Percentiles rank a stretch among this genome's conserved stretches.
These are phyloP conservation scores for Pentalonia nigronervosa DNA, from an alignment of 1,140 invertebrate species.

Conservation along the genomic window DNA sequence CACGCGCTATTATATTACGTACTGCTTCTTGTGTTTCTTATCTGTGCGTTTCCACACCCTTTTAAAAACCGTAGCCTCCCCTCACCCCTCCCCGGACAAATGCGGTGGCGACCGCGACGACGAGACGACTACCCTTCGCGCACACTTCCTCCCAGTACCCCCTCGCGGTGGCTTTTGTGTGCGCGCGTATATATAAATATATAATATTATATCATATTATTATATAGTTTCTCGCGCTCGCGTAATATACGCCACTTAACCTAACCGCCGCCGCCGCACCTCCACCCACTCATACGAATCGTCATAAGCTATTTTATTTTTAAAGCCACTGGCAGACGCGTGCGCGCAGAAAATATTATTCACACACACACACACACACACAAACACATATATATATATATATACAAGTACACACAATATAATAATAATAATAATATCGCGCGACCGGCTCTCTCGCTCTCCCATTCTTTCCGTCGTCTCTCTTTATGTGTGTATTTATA, in stretches of 20 bases:
- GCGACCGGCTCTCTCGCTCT: background rate
- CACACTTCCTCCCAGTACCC: background rate
- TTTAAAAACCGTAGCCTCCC: constrained; percentile 47
- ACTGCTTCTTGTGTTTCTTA: constrained; percentile 42
- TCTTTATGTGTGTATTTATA: background rate
- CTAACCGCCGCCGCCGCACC: background rate
- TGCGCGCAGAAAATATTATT: background rate
- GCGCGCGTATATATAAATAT: no score
- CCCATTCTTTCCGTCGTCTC: background rate
- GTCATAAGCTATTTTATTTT: background rate
- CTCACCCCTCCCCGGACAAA: background rate
- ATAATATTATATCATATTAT: background rate
- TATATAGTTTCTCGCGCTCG: constrained; percentile 21
- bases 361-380: no score
- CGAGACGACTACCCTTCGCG: background rate
- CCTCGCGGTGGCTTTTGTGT: background rate
- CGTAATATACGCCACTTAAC: constrained; percentile 44
- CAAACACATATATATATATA: no score
- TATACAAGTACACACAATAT: background rate
- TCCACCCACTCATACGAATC: background rate
- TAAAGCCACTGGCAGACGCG: background rate
- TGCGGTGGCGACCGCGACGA: background rate
- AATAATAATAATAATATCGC: background rate
- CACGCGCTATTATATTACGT: background rate
- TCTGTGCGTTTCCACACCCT: constrained; percentile 56